phyloP scores from a whole-genome alignment of 1,140 invertebrate genomes.

The Pachyrhynchus sulphureomaculatus region DNA sequence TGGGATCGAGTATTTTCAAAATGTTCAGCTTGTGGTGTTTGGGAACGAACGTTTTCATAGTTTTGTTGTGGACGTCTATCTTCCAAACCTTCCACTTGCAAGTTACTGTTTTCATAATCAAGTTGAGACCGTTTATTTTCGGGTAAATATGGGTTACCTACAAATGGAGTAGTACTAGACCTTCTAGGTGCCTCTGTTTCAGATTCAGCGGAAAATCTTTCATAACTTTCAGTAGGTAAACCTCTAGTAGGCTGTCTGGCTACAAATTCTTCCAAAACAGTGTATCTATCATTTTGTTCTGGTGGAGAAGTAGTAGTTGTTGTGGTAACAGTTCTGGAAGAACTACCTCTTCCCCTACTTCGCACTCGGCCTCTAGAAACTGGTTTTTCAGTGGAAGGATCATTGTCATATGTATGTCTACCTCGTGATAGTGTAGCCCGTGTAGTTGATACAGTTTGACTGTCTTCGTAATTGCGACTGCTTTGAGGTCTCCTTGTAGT shows the following conservation, averaged over 20 bases:
- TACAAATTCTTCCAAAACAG: conserved; percentile 41
- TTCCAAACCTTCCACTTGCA: too few species aligned
- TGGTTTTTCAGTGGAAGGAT: not conserved
- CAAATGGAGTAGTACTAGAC: conserved; percentile 1
- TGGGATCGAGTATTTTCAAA: not conserved
- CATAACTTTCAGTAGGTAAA: conserved; percentile 3
- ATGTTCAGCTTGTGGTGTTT: too few species aligned
- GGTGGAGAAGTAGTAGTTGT: conserved; percentile 16
- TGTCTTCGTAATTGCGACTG: not conserved
- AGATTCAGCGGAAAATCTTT: not conserved
- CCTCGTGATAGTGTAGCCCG: not conserved
- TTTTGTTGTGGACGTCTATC: not conserved
- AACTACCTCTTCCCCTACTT: conserved; percentile 23
- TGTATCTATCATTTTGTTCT: conserved; percentile 28
- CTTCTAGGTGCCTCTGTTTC: conserved; percentile 8
- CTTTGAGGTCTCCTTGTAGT: conserved; percentile 10
- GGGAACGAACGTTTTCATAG: not conserved
- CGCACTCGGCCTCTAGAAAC: conserved; percentile 12
- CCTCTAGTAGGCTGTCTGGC: not conserved
- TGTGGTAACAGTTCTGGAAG: conserved; percentile 18
- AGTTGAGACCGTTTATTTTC: not conserved
- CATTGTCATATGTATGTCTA: not conserved
- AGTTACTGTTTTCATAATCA: not conserved
- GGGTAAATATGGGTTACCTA: conserved; percentile 12
- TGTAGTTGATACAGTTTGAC: not conserved